phyloP scores from a whole-genome alignment of 2,797 vertebrate species.

The Chrysocyon brachyurus region DNA sequence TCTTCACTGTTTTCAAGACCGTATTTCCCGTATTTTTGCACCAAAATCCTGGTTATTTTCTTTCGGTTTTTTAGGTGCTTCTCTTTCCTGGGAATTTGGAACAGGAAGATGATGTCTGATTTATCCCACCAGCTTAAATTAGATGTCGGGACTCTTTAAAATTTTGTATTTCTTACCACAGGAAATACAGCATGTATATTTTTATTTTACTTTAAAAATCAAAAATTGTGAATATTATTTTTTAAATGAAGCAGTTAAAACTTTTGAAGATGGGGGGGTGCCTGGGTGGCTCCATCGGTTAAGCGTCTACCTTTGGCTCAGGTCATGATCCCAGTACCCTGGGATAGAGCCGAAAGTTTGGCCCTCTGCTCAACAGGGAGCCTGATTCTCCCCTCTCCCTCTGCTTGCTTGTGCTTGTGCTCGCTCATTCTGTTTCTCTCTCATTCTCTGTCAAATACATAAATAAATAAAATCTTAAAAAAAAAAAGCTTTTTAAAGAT shows the following conservation, averaged over 20 bases:
- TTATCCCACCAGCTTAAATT: constrained; percentile 8
- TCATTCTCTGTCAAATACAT: no score
- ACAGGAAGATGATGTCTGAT: neutral
- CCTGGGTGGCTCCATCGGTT: no score
- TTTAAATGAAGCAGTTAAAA: constrained; percentile 28
- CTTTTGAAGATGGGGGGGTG: neutral
- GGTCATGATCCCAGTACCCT: no score
- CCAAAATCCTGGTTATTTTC: constrained; percentile 7
- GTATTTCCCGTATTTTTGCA: neutral
- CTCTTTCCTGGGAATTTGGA: neutral
- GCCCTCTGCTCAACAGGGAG: no score
- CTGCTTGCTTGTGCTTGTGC: no score
- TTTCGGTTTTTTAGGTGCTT: constrained; percentile 30
- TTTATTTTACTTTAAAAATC: constrained; percentile 17
- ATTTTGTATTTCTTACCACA: neutral
- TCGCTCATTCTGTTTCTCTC: no score
- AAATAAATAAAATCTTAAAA: no score
- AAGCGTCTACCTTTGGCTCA: no score
- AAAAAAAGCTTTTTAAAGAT: neutral
- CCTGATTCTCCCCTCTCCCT: no score
- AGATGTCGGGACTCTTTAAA: neutral
- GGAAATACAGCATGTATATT: neutral
- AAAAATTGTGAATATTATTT: constrained; percentile 1
- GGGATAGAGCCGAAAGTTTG: no score
- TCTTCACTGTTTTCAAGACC: neutral